Evolutionary conservation across 30 jellyfish, hydroid and myxozoan species (phyloP).

Genomic region (Aurelia sp.): DNA sequence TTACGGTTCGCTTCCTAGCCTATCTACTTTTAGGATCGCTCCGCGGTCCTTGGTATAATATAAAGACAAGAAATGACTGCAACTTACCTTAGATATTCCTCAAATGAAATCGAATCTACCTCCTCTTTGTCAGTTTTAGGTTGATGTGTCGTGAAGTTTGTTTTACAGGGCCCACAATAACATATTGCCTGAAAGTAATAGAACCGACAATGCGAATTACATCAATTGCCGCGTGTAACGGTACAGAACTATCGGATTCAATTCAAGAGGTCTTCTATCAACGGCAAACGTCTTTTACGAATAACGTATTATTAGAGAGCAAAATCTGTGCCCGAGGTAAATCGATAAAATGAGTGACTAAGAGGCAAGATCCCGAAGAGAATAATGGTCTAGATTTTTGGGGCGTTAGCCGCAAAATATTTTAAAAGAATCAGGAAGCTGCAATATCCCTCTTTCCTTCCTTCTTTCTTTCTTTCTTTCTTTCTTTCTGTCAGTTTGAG

Average conservation of each 20-base stretch:
- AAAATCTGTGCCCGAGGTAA: too few species aligned
- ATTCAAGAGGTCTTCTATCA: background rate
- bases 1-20: too few species aligned
- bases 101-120: conserved; percentile 10
- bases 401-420: too few species aligned
- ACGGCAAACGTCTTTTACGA: background rate
- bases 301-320: too few species aligned
- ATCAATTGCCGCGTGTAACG: background rate
- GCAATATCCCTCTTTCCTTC: too few species aligned
- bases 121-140: background rate
- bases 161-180: conserved; percentile 13
- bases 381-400: too few species aligned
- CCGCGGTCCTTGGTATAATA: background rate
- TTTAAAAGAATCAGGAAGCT: too few species aligned
- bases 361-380: too few species aligned
- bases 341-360: too few species aligned
- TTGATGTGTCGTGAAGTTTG: background rate
- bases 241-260: background rate
- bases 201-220: background rate
- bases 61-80: background rate
- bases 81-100: conserved; percentile 23
- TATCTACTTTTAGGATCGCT: too few species aligned
- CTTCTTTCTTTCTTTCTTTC: too few species aligned
- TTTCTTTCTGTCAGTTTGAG: background rate
- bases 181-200: conserved; percentile 7